Conservation (phyloP, 2,113 vertebrate species). For the Corvus hawaiiensis region DNA sequence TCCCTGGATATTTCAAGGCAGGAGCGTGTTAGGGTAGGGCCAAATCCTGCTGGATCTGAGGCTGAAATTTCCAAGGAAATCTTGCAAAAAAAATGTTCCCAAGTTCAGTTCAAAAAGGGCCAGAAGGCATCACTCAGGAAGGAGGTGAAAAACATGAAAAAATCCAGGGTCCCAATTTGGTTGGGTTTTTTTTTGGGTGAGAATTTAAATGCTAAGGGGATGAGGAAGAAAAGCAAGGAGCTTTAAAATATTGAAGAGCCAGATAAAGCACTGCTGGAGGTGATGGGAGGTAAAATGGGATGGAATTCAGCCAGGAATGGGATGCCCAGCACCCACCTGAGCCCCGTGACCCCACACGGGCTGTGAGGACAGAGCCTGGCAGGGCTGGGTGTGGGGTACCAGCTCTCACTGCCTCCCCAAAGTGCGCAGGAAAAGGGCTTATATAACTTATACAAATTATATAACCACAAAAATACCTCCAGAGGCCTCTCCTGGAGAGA, state of each 20-base stretch:
- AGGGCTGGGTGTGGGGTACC: accelerated
- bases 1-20: neutral
- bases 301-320: neutral
- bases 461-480: neutral
- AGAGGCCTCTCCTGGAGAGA: neutral
- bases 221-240: neutral
- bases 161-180: neutral
- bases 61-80: neutral
- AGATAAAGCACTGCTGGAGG: neutral
- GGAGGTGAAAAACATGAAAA: accelerated
- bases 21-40: neutral
- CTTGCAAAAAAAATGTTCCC: too few species aligned
- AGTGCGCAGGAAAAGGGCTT: neutral
- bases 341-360: neutral
- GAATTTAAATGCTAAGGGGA: neutral
- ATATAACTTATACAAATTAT: neutral
- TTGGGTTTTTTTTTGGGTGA: neutral
- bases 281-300: neutral
- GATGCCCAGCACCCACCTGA: neutral
- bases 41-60: neutral
- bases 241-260: neutral
- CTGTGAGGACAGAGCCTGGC: neutral
- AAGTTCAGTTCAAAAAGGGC: neutral
- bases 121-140: neutral
- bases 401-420: neutral